Percentiles rank a stretch among this genome's conserved stretches.
Evolutionary conservation across 2,113 vertebrate species (phyloP).

Genomic region (Rhea pennata): DNA sequence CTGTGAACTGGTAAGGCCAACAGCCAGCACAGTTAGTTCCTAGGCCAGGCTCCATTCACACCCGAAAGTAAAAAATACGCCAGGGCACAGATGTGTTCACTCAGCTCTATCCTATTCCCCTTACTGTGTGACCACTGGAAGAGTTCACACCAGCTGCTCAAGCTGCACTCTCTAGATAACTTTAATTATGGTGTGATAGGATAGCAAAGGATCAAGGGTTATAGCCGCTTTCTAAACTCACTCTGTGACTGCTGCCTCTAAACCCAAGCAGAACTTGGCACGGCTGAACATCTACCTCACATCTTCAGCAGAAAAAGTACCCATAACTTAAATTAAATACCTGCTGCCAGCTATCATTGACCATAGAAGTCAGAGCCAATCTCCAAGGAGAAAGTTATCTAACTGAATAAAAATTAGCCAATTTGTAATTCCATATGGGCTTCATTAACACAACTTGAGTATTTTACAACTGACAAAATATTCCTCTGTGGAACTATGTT

Average conservation of each 20-base stretch:
- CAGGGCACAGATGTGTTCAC: rapidly evolving
- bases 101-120: neutral
- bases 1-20: neutral
- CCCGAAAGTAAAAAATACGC: neutral
- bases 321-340: neutral
- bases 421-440: neutral
- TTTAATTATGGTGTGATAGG: neutral
- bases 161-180: neutral
- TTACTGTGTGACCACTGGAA: neutral
- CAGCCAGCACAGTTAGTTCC: neutral
- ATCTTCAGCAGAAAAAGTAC: neutral
- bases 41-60: neutral
- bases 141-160: neutral
- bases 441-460: neutral
- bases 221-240: neutral
- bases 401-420: neutral
- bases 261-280: neutral
- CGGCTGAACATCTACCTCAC: neutral
- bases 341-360: neutral
- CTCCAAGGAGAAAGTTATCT: neutral
- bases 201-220: neutral
- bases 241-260: neutral
- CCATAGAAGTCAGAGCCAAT: no score
- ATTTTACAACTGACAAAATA: neutral
- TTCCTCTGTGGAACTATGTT: neutral